Base-by-base conservation (phyloP, 1,140 invertebrate genomes). In the Danaus plexippus region DNA sequence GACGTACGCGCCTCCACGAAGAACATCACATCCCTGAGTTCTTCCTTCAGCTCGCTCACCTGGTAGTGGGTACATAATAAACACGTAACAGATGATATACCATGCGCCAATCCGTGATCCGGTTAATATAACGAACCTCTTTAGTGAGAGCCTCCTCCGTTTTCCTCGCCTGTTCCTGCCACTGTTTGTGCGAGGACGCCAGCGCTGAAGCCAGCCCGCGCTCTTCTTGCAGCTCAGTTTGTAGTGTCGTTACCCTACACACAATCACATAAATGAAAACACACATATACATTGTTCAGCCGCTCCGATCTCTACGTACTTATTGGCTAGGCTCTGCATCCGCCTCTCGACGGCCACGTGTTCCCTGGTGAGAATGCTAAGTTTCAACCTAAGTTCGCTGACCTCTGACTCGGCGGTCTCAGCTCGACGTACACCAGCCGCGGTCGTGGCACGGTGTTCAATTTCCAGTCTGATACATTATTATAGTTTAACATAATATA, bases 1-100 rank as follows among this genome's bases (percentile, higher is more conserved):
- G 75, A 63, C 0, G 65, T 73, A 9, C 85, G 93, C 9, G 96
- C 96, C 69, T 98, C 96, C 53, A 99, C 89, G 78, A 94, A 98
- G 88, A 98, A 97, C 96, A 99, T 98, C 1, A 99, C 88, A 89
- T 99, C 97, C 10, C 95, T 88, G 0, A 99, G 87, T 88, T 99
- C 97, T 64, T 98, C 97, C 67, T 94, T 91, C 9, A 99, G 88
- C 11, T 97, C 96, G 0, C 76, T 59, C 2, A 97, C 89, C 90
- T 97, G 94, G 66, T 89, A 95, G 49, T 9, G 22, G 22, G 44
- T 2, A 9, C n/a, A 46, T 40, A 43, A 32, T 47, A 15, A 15
- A 15, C 1, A 15, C 3, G 15, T 15, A 1, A 15, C 15, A 15
- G 15, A 15, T 15, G 15, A 15, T 15, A 15, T 15, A 15, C 1